A percentile compares a stretch with the other conserved stretches of the same genome.
phyloP scores from a whole-genome alignment of 92 coral and sea anemone genomes.

The Umimayanthus kanabou region DNA sequence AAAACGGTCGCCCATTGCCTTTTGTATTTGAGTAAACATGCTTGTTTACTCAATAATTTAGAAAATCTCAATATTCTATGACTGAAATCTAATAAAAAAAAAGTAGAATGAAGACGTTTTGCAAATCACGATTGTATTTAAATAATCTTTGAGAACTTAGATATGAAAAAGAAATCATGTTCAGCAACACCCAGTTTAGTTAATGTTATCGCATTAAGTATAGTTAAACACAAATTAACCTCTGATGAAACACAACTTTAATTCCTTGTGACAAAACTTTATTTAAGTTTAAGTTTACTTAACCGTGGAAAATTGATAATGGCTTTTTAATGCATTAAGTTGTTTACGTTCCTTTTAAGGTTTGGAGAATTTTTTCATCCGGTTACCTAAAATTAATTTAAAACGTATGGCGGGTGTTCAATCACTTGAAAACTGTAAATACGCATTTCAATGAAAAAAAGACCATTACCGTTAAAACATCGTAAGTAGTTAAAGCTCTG shows the following conservation, averaged over 20 bases:
- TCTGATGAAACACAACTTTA: slow-evolving; percentile 3
- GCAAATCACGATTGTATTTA: neutral
- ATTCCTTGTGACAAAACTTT: slow-evolving; percentile 1
- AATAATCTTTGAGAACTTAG: neutral
- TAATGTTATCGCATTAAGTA: neutral
- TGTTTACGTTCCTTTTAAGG: neutral
- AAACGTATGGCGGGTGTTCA: slow-evolving; percentile 4
- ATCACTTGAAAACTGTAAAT: slow-evolving; percentile 22
- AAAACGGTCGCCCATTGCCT: neutral
- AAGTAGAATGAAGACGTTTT: neutral
- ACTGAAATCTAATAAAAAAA: neutral
- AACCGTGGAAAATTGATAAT: slow-evolving; percentile 10
- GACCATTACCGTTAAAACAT: slow-evolving; percentile 9
- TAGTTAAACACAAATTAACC: slow-evolving; percentile 9
- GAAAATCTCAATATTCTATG: neutral
- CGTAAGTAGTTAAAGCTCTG: neutral
- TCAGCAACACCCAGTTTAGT: neutral
- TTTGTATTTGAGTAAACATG: neutral
- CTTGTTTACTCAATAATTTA: slow-evolving; percentile 16
- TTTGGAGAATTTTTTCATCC: slow-evolving; percentile 1
- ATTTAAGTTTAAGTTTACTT: slow-evolving; percentile 4
- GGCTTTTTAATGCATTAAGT: slow-evolving; percentile 9
- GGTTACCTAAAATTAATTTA: slow-evolving; percentile 24
- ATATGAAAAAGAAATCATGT: neutral
- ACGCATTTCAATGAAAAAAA: neutral